phyloP scores from a whole-genome alignment of 2,797 vertebrate genomes.

The Hoplostethus atlanticus region DNA sequence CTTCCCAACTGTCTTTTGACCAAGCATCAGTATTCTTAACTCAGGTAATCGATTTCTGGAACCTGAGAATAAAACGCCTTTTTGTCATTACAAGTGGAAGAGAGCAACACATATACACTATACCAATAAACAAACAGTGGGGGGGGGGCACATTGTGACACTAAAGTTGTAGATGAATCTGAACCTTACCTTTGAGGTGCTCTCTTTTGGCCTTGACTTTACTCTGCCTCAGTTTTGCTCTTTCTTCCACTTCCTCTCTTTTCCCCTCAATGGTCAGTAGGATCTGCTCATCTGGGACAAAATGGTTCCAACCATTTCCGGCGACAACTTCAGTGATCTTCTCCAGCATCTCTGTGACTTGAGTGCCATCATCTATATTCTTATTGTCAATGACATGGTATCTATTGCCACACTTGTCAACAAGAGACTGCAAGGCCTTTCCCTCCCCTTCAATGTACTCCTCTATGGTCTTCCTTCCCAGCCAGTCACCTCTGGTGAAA shows the following conservation, averaged over 20 bases:
- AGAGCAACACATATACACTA: too few relatives aligned
- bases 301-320: slow-evolving; percentile 31
- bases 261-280: slow-evolving; percentile 19
- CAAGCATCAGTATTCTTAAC: slow-evolving; percentile 49
- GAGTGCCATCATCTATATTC: slow-evolving; percentile 37
- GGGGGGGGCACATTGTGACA: neutral
- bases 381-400: slow-evolving; percentile 68
- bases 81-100: neutral
- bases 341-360: slow-evolving; percentile 60
- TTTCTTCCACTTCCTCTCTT: slow-evolving; percentile 32
- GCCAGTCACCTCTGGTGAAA: slow-evolving; percentile 70
- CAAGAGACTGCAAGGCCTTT: slow-evolving; percentile 47
- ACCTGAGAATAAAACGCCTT: slow-evolving; percentile 31
- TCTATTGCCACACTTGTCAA: slow-evolving; percentile 62
- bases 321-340: slow-evolving; percentile 49
- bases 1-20: slow-evolving; percentile 60
- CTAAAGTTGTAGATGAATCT: neutral
- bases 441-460: slow-evolving; percentile 66
- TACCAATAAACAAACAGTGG: neutral
- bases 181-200: slow-evolving; percentile 31
- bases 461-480: slow-evolving; percentile 55
- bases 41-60: slow-evolving; percentile 10
- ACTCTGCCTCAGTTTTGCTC: slow-evolving; percentile 40
- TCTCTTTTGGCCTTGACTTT: slow-evolving; percentile 20
- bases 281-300: slow-evolving; percentile 42